Conservation (phyloP, 2,113 vertebrate species). For the Sturnira hondurensis region DNA sequence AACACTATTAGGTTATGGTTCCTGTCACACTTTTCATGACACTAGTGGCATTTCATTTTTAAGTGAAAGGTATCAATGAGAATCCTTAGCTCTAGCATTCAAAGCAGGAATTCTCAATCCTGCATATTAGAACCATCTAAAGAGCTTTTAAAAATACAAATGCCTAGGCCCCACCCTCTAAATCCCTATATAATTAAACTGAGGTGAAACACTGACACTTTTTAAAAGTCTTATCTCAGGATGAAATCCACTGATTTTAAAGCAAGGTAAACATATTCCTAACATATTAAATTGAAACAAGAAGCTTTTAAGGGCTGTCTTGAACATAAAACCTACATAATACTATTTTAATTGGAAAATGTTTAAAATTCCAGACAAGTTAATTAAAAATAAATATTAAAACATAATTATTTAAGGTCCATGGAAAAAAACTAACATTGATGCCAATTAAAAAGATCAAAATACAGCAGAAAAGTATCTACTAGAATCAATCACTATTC, state of each 20-base stretch:
- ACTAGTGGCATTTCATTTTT: background rate
- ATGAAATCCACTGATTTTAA: background rate
- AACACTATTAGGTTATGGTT: background rate
- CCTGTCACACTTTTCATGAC: background rate
- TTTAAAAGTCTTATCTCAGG: background rate
- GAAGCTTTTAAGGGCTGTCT: background rate
- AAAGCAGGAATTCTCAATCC: background rate
- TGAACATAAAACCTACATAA: background rate
- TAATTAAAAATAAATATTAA: constrained; percentile 20
- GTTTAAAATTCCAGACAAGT: constrained; percentile 23
- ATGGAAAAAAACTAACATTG: background rate
- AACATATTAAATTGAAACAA: background rate
- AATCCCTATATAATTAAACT: background rate
- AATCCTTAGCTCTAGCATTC: background rate
- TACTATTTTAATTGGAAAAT: background rate
- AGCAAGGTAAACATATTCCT: background rate
- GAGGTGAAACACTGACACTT: background rate
- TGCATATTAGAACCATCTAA: background rate
- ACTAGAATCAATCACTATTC: background rate
- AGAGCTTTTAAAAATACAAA: background rate
- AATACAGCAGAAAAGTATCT: background rate
- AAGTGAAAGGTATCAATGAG: background rate
- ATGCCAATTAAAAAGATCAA: background rate
- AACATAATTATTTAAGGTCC: background rate
- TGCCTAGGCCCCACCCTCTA: background rate